phyloP scores from a whole-genome alignment of 2,797 vertebrate genomes.

The Dallia pectoralis region DNA sequence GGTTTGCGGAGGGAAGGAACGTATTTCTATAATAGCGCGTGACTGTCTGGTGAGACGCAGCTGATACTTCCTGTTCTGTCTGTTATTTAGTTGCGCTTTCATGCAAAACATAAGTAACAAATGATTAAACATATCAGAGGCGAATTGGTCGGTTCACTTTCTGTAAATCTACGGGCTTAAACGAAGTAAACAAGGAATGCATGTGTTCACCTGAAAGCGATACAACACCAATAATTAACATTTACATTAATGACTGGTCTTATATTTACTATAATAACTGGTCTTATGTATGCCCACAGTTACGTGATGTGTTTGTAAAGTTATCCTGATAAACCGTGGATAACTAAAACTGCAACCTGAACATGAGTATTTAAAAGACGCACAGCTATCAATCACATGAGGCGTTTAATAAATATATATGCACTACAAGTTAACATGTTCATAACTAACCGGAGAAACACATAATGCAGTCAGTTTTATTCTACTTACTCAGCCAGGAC shows the following conservation, averaged over 20 bases:
- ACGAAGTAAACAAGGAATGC: background rate
- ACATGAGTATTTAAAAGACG: background rate
- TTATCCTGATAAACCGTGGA: background rate
- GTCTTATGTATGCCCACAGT: background rate
- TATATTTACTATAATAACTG: too few relatives aligned
- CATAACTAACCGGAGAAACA: background rate
- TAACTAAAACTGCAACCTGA: background rate
- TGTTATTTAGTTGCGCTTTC: background rate
- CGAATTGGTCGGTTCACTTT: background rate
- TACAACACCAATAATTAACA: background rate
- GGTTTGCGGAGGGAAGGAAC: background rate
- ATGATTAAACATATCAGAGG: background rate
- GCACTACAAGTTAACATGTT: background rate
- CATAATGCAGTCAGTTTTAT: background rate
- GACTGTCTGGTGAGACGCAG: background rate
- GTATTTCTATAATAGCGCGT: background rate
- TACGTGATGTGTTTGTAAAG: background rate
- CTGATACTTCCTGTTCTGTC: background rate
- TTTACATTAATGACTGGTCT: too few relatives aligned
- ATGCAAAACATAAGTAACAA: background rate
- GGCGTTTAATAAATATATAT: background rate
- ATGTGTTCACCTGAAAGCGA: background rate
- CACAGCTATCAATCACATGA: background rate
- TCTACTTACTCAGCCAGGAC: slow-evolving; percentile 70
- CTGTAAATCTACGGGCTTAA: background rate